Conservation (phyloP, 1,140 invertebrate species). For the Argopecten irradians region DNA sequence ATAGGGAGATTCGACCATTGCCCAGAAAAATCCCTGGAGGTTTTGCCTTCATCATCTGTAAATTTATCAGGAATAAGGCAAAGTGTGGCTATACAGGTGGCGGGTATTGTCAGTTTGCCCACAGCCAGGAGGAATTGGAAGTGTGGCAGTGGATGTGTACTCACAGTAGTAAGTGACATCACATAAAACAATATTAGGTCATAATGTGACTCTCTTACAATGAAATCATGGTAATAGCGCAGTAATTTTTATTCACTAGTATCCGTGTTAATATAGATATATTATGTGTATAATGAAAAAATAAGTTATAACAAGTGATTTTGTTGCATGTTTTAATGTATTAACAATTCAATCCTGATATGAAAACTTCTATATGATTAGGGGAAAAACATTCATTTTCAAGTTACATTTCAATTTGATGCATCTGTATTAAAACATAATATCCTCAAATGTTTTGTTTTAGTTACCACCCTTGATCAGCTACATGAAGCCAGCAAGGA, state of each 20-base stretch:
- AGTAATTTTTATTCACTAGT: too few relatives aligned
- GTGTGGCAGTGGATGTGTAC: constrained; percentile 71
- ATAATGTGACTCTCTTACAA: too few relatives aligned
- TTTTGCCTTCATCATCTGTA: constrained; percentile 67
- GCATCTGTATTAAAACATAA: too few relatives aligned
- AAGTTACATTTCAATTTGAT: too few relatives aligned
- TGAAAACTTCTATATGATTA: too few relatives aligned
- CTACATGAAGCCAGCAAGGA: constrained; percentile 58
- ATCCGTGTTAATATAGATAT: too few relatives aligned
- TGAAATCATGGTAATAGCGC: too few relatives aligned
- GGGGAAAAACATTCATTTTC: too few relatives aligned
- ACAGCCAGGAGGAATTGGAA: constrained; percentile 92
- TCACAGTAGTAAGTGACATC: constrained; percentile 59
- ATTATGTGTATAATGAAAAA: too few relatives aligned
- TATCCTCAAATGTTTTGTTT: constrained; percentile 14
- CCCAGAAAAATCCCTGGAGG: constrained; percentile 60
- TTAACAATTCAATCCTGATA: too few relatives aligned
- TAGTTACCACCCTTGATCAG: constrained; percentile 62
- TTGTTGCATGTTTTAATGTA: too few relatives aligned
- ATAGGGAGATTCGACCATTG: constrained; percentile 64
- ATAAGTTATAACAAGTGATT: too few relatives aligned
- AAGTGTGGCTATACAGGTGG: constrained; percentile 80
- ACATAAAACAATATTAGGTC: not conserved
- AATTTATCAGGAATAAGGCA: constrained; percentile 60
- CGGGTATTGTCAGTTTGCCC: constrained; percentile 93